These are phyloP conservation scores for Beris morrisii DNA, from an alignment of 2,888 invertebrate species.

Conservation along the genomic window DNA sequence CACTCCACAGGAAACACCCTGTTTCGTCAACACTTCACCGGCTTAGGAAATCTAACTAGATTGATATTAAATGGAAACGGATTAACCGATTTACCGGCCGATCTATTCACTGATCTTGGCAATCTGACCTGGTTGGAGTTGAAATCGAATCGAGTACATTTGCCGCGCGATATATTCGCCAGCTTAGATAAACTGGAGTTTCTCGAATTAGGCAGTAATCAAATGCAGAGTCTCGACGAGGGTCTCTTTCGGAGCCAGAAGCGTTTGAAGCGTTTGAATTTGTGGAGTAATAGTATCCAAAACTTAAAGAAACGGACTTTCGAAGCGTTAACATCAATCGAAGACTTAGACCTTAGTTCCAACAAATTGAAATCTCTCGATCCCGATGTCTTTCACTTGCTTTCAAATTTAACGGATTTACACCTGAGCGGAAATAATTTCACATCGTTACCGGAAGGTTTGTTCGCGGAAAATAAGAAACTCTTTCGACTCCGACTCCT, in stretches of 20 bases:
- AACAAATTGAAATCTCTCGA: constrained; percentile 67
- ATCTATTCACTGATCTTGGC: constrained; percentile 63
- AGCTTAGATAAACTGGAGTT: constrained; percentile 61
- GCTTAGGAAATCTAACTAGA: constrained; percentile 60
- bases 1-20: constrained; percentile 60
- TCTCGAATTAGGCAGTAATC: constrained; percentile 69
- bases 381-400: constrained; percentile 62
- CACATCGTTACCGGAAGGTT: constrained; percentile 62
- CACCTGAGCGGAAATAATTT: constrained; percentile 71
- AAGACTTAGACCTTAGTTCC: constrained; percentile 68
- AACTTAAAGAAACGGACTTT: constrained; percentile 66
- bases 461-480: constrained; percentile 62
- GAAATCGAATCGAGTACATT: constrained; percentile 62
- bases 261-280: constrained; percentile 63
- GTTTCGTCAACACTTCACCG: constrained; percentile 62
- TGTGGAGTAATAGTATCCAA: constrained; percentile 70
- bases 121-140: constrained; percentile 68
- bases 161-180: constrained; percentile 62
- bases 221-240: constrained; percentile 63
- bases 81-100: constrained; percentile 63
- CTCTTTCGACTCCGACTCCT: constrained; percentile 61
- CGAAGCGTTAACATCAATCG: constrained; percentile 63
- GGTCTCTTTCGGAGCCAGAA: constrained; percentile 65
- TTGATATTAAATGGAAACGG: constrained; percentile 65
- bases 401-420: constrained; percentile 64